Conservation (phyloP, 2,888 invertebrate species). For the Lumbricus terrestris region DNA sequence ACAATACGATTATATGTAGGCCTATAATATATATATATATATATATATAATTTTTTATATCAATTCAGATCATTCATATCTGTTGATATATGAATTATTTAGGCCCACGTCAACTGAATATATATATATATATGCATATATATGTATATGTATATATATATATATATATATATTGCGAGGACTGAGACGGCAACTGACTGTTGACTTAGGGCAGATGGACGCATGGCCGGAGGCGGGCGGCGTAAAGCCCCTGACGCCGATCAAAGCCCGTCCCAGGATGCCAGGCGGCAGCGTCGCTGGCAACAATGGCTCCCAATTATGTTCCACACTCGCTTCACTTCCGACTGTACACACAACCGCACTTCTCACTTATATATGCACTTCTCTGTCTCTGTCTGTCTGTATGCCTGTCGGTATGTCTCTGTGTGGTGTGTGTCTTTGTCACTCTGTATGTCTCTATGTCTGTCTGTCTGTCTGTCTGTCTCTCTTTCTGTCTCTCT, state of each 20-base stretch:
- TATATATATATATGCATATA: neutral
- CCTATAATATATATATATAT: no score
- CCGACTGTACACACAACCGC: slow-evolving; percentile 12
- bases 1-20: no score
- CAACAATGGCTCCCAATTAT: neutral
- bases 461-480: no score
- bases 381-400: neutral
- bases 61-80: neutral
- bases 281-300: slow-evolving; percentile 3
- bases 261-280: neutral
- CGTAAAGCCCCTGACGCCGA: neutral
- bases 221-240: neutral
- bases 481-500: no score
- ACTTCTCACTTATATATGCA: neutral
- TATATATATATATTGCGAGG: neutral
- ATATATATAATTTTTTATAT: slow-evolving; percentile 6
- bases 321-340: slow-evolving; percentile 11
- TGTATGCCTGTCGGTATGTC: no score
- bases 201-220: slow-evolving; percentile 17
- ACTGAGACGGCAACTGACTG: neutral
- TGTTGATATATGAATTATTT: neutral
- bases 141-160: neutral
- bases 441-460: no score
- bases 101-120: neutral
- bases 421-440: no score